Percentiles rank a stretch among this genome's conserved stretches.
Evolutionary conservation across 1,140 invertebrate genomes (phyloP).

Genomic region (Drosophila micromelanica): DNA sequence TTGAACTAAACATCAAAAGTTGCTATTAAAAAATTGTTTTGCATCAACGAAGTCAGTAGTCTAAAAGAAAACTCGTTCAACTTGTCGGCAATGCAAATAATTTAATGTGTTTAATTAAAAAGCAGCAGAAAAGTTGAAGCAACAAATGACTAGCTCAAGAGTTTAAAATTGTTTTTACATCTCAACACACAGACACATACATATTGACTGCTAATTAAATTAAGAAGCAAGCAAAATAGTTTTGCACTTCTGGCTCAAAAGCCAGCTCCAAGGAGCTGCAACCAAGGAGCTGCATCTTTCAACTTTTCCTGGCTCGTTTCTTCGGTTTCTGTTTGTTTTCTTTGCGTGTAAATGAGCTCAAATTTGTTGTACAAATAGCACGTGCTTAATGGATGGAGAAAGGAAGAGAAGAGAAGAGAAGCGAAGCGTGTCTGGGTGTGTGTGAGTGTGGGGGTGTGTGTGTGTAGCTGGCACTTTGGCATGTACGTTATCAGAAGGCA

Average conservation of each 20-base stretch:
- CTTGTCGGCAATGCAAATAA: slow-evolving; percentile 51
- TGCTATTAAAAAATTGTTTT: too few species aligned
- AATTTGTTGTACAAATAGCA: slow-evolving; percentile 74
- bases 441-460: slow-evolving; percentile 1
- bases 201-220: slow-evolving; percentile 75
- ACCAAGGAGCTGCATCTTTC: slow-evolving; percentile 22
- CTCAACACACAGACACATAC: slow-evolving; percentile 13
- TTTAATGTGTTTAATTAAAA: slow-evolving; percentile 77
- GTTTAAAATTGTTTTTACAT: slow-evolving; percentile 59
- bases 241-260: slow-evolving; percentile 56
- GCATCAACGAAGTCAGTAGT: too few species aligned
- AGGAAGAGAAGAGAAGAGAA: slow-evolving; percentile 1
- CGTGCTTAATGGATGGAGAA: slow-evolving; percentile 16
- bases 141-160: slow-evolving; percentile 45
- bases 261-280: slow-evolving; percentile 42
- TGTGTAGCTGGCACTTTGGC: too few species aligned
- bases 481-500: slow-evolving; percentile 6
- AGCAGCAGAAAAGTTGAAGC: slow-evolving; percentile 39
- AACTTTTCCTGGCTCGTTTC: slow-evolving; percentile 21
- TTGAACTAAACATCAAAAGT: too few species aligned
- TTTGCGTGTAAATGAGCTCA: slow-evolving; percentile 75
- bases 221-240: slow-evolving; percentile 71
- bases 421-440: neutral
- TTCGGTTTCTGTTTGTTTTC: slow-evolving; percentile 30
- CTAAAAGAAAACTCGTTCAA: slow-evolving; percentile 1